These are phyloP conservation scores for Mesocricetus auratus DNA, from an alignment of 2,113 vertebrate genomes.

Conservation along the genomic window DNA sequence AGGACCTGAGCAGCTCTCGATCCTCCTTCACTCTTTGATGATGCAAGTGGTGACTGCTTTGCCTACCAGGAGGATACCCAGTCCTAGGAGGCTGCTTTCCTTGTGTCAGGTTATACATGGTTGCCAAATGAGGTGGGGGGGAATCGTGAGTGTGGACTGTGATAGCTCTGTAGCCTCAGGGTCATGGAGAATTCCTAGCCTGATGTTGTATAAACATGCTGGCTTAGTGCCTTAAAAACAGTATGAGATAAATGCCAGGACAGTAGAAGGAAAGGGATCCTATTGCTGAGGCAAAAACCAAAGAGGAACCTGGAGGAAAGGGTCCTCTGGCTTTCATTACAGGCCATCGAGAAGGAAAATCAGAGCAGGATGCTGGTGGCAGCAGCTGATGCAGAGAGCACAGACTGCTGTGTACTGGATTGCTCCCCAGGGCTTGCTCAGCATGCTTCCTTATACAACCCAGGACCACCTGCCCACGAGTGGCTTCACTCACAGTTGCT, in stretches of 20 bases:
- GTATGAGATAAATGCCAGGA: background rate
- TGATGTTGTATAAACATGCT: background rate
- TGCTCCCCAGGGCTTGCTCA: background rate
- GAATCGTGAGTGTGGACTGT: background rate
- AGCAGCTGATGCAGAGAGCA: background rate
- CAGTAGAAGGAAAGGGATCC: background rate
- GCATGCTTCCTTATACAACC: background rate
- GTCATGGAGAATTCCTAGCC: background rate
- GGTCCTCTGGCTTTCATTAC: background rate
- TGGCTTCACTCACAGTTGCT: background rate
- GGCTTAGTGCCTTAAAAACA: constrained; percentile 7
- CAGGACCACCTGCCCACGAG: background rate
- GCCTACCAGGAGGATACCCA: constrained; percentile 81
- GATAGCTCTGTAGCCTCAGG: background rate
- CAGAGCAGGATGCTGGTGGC: background rate
- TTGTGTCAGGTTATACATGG: background rate
- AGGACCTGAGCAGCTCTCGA: constrained; percentile 82
- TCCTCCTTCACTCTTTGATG: constrained; percentile 84
- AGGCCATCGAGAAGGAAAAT: background rate
- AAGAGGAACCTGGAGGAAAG: background rate
- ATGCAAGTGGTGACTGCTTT: constrained; percentile 82
- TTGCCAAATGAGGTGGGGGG: background rate
- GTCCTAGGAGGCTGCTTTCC: constrained; percentile 75
- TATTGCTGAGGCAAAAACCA: background rate
- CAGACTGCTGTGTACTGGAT: background rate